phyloP scores from a whole-genome alignment of 2,797 vertebrate genomes.

The Podarcis siculus region DNA sequence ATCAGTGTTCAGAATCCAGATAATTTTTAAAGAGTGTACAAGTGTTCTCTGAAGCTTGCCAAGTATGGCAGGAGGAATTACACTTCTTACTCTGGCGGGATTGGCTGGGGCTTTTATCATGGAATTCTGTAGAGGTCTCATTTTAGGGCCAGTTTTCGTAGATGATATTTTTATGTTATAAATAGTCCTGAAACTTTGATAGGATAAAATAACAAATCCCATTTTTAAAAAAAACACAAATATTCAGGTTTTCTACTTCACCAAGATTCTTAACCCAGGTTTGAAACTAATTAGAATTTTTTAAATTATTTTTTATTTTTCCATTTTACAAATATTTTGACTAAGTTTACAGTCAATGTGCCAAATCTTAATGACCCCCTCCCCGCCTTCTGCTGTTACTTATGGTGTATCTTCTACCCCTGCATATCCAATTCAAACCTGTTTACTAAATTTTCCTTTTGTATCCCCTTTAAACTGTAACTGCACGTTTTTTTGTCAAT shows the following conservation, averaged over 20 bases:
- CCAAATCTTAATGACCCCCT: too few relatives aligned
- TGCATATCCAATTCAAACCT: too few relatives aligned
- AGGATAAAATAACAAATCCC: neutral
- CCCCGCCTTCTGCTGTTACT: too few relatives aligned
- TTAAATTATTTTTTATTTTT: too few relatives aligned
- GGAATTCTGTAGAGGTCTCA: too few relatives aligned
- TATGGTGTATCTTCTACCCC: too few relatives aligned
- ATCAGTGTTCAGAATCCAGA: neutral
- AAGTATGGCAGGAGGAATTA: neutral
- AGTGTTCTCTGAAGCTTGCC: neutral
- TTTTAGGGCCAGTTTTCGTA: neutral
- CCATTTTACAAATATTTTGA: too few relatives aligned
- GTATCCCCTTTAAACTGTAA: too few relatives aligned
- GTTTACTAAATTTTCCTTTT: too few relatives aligned
- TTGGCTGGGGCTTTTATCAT: neutral
- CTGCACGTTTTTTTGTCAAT: too few relatives aligned
- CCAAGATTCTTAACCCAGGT: neutral
- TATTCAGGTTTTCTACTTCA: neutral
- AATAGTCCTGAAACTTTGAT: neutral
- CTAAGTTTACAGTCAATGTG: too few relatives aligned
- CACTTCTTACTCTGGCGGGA: neutral
- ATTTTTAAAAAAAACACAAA: neutral
- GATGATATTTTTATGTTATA: neutral
- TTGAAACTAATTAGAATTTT: neutral
- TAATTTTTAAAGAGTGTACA: neutral